Evolutionary conservation across 2,113 vertebrate genomes (phyloP).

Genomic region (Coryphaenoides rupestris): DNA sequence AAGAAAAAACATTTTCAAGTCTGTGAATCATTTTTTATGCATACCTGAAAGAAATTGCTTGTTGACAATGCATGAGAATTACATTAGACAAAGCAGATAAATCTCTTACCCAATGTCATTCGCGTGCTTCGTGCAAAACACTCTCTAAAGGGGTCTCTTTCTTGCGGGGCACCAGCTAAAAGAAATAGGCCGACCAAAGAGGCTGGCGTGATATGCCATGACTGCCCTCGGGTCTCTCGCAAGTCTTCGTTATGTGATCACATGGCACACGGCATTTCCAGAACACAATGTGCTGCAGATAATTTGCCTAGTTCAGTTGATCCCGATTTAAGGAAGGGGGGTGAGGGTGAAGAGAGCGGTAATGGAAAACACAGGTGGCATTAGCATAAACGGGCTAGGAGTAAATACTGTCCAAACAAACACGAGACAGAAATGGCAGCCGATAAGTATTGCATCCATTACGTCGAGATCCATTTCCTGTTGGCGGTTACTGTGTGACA

Average conservation of each 20-base stretch:
- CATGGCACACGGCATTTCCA: constrained; percentile 12
- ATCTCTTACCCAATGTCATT: constrained; percentile 13
- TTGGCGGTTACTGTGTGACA: constrained; percentile 42
- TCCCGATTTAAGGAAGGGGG: background rate
- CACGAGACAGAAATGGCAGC: constrained; percentile 45
- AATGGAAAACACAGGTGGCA: constrained; percentile 42
- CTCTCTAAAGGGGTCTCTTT: constrained; percentile 1
- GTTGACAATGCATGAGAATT: background rate
- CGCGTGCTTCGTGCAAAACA: constrained; percentile 8
- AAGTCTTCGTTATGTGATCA: background rate
- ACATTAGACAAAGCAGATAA: background rate
- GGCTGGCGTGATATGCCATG: background rate
- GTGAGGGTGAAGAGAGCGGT: background rate
- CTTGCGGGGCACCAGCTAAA: background rate
- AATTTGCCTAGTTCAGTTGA: background rate
- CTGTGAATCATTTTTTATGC: constrained; percentile 23
- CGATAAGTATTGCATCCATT: constrained; percentile 65
- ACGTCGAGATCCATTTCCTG: constrained; percentile 65
- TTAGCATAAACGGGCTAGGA: constrained; percentile 41
- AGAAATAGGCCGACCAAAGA: background rate
- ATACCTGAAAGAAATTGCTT: background rate
- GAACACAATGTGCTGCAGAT: constrained; percentile 2
- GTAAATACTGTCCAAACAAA: constrained; percentile 62
- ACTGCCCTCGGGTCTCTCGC: constrained; percentile 13
- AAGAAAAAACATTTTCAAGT: constrained; percentile 73